Evolutionary conservation across 2,113 vertebrate genomes (phyloP).

Genomic region (Eupsittula cactorum): DNA sequence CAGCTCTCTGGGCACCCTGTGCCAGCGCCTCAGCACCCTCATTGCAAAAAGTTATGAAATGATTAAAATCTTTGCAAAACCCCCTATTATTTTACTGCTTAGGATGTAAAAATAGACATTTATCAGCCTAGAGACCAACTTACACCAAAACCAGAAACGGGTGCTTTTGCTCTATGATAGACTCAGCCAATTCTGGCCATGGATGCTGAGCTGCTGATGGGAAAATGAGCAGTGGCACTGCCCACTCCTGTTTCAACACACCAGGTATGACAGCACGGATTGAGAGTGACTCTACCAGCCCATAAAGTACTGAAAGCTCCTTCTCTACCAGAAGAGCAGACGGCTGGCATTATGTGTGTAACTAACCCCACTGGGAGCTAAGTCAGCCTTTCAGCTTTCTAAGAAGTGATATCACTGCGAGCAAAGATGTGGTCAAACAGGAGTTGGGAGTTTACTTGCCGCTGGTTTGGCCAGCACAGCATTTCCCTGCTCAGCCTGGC

Average conservation of each 20-base stretch:
- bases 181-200: not conserved
- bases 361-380: not conserved
- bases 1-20: not conserved
- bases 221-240: not conserved
- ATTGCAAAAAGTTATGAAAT: not conserved
- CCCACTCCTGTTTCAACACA: not conserved
- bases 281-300: not conserved
- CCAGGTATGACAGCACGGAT: not conserved
- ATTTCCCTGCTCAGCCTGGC: not conserved
- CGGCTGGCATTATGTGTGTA: rapidly evolving
- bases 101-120: not conserved
- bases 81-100: not conserved
- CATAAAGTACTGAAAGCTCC: not conserved
- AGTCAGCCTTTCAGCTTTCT: conserved; percentile 44
- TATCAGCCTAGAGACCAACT: not conserved
- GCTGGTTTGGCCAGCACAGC: conserved; percentile 9
- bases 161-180: not conserved
- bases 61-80: not conserved
- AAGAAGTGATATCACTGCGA: not conserved
- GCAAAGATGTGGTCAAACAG: not conserved
- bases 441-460: not conserved
- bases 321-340: not conserved
- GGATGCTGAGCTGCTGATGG: not conserved
- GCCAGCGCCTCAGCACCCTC: not conserved
- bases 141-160: not conserved